phyloP scores from a whole-genome alignment of 2,797 vertebrate genomes.

The Crenuchus spilurus region DNA sequence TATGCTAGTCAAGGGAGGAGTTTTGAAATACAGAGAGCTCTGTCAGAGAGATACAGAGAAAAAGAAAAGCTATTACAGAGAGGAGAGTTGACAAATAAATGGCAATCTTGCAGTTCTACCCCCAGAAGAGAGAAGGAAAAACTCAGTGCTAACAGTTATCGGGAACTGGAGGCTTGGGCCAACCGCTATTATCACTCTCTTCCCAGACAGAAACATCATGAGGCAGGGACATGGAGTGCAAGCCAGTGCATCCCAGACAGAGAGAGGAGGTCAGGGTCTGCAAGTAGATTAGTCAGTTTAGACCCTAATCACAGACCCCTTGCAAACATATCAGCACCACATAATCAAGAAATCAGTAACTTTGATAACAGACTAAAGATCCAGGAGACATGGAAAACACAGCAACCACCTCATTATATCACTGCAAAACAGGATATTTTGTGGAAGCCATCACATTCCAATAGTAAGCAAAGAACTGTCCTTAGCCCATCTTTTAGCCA shows the following conservation, averaged over 20 bases:
- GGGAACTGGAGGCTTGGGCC: constrained; percentile 74
- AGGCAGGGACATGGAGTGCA: constrained; percentile 63
- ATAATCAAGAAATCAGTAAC: constrained; percentile 19
- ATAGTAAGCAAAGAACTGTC: constrained; percentile 49
- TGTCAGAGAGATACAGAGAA: constrained; percentile 23
- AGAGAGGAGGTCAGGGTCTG: constrained; percentile 45
- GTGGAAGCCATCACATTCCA: constrained; percentile 43
- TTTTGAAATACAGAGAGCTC: constrained; percentile 57
- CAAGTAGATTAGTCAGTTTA: constrained; percentile 48
- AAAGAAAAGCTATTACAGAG: constrained; percentile 53
- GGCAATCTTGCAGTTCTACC: constrained; percentile 61
- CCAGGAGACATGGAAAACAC: constrained; percentile 54
- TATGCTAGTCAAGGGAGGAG: constrained; percentile 62
- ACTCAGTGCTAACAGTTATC: constrained; percentile 65
- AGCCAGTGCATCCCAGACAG: constrained; percentile 57
- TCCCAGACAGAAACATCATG: constrained; percentile 68
- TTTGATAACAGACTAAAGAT: constrained; percentile 56
- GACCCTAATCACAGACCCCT: constrained; percentile 47
- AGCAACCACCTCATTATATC: constrained; percentile 42
- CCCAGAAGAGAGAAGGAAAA: constrained; percentile 62
- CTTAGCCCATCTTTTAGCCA: constrained; percentile 65
- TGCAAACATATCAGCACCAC: constrained; percentile 51
- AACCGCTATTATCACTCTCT: constrained; percentile 73
- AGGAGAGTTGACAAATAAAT: constrained; percentile 66
- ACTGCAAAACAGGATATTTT: constrained; percentile 44